A percentile compares a stretch with the other conserved stretches of the same genome.
phyloP scores from a whole-genome alignment of 2,113 vertebrate genomes.

The Ptyas mucosa region DNA sequence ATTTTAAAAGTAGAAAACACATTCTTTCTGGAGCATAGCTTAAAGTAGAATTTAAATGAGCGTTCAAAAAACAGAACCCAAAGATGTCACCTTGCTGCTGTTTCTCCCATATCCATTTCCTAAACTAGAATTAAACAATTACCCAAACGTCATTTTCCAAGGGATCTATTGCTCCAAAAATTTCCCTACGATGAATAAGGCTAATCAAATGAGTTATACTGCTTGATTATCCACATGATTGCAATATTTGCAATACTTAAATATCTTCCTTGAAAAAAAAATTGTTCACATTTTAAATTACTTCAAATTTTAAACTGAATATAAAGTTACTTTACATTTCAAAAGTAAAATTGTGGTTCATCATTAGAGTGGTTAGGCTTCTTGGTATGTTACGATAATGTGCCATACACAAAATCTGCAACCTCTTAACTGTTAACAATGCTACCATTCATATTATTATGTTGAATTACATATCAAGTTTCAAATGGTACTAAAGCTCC shows the following conservation, averaged over 20 bases:
- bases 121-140: not conserved
- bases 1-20: not conserved
- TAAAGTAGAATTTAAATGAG: not conserved
- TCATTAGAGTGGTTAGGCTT: not conserved
- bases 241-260: not conserved
- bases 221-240: not conserved
- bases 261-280: not conserved
- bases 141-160: not conserved
- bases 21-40: not conserved
- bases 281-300: not conserved
- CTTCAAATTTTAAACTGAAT: not conserved
- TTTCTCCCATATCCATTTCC: not conserved
- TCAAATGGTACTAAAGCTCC: not conserved
- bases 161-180: not conserved
- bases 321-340: not conserved
- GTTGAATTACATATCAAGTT: not conserved
- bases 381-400: not conserved
- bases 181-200: not conserved
- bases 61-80: not conserved
- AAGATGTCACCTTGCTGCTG: not conserved
- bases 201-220: not conserved
- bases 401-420: not conserved
- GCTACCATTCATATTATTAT: not conserved
- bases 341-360: not conserved
- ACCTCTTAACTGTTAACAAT: not conserved